These are phyloP conservation scores for Leiothrix lutea DNA, from an alignment of 2,113 vertebrate genomes.

Conservation along the genomic window DNA sequence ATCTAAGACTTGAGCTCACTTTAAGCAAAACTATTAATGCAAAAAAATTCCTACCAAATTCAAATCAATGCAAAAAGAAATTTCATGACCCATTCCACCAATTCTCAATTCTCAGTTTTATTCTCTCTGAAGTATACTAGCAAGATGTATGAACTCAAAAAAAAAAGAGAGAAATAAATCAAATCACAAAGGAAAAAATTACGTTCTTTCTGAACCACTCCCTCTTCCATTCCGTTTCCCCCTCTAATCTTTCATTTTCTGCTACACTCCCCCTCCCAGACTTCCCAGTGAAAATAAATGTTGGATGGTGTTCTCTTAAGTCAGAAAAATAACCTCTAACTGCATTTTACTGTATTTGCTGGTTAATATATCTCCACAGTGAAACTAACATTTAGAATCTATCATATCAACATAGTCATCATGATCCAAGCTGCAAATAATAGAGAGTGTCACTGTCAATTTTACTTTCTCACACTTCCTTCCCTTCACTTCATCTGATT, in stretches of 20 bases:
- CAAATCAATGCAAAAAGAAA: constrained; percentile 4
- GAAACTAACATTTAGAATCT: constrained; percentile 74
- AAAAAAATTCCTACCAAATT: not conserved
- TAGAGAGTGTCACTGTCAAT: constrained; percentile 98
- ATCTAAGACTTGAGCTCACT: not conserved
- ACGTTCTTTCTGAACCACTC: constrained; percentile 22
- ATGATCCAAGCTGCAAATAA: constrained; percentile 93
- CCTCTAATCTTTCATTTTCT: not conserved
- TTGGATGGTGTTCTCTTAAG: constrained; percentile 35
- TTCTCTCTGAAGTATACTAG: not conserved
- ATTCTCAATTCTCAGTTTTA: constrained; percentile 25
- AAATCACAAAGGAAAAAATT: constrained; percentile 24
- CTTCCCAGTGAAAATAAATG: constrained; percentile 40
- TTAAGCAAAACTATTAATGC: not conserved
- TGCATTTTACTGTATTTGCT: constrained; percentile 70
- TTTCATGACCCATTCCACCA: not conserved
- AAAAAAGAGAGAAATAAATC: not conserved
- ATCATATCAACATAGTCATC: constrained; percentile 87
- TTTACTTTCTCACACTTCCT: constrained; percentile 87
- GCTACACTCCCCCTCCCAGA: not conserved
- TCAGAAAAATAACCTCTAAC: constrained; percentile 53
- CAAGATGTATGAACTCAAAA: not conserved
- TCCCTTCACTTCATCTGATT: constrained; percentile 91
- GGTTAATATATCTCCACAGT: constrained; percentile 82
- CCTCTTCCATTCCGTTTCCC: not conserved